Base-by-base conservation (phyloP, 2,888 invertebrate species). In the Pandemis cinnamomeana region DNA sequence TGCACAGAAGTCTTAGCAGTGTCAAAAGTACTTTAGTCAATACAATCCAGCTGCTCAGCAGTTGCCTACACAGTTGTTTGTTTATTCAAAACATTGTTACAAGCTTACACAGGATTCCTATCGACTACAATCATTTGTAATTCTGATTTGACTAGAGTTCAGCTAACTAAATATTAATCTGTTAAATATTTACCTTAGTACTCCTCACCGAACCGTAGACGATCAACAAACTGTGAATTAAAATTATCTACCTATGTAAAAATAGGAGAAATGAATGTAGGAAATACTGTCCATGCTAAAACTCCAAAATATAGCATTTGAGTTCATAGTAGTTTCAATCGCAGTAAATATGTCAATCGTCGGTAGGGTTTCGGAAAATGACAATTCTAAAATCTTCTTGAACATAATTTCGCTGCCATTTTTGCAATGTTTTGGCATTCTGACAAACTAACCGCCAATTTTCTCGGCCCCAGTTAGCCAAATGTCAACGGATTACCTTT, bases 61-160 rank as follows among this genome's bases (percentile, higher is more conserved):
- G n/a, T 36, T 15, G 13, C 48, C 7, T 27, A 20, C 41, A 36
- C 20, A 13, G 51, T 15, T 67, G 61, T 75, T 67, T 71, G 63
- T 60, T 75, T 67, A 58, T 71, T 71, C 51, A 63, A 71, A 71
- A 70, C 69, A 42, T 61, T 64, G 53, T 72, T 72, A 60, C 48
- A 66, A 61, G 55, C 48, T 58, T 67, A 60, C 53, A 20, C 63
- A 44, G 10, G 41, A 15, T 27, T 67, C 62, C 53, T 67, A 68
- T 63, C 48, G 63, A 64, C 58, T 64, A 60, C 27, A 51, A 64
- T 64, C 64, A 69, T 69, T 69, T 71, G 60, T 66, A 53, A 67
- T 75, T 75, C 71, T 61, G 64, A 72, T 68, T 68, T 62, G 20
- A 60, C 36, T 63, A 62, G 48, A 55, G 55, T 71, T 75, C 51